Conservation (phyloP, 2,888 invertebrate species). For the Meganola albula region DNA sequence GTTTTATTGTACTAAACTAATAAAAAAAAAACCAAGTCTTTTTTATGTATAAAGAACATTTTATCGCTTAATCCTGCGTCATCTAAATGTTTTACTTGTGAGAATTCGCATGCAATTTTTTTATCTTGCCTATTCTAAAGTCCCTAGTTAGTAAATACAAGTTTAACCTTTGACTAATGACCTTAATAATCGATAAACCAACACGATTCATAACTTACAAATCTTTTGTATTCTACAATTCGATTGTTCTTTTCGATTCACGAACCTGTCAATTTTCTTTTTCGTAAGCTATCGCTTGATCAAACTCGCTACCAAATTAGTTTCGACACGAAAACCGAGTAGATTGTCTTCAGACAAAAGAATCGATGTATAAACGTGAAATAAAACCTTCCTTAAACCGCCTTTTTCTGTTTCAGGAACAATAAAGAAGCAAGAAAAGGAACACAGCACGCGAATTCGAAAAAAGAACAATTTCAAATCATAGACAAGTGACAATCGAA, state of each 20-base stretch:
- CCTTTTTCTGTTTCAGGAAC: constrained; percentile 69
- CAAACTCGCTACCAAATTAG: constrained; percentile 69
- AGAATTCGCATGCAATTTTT: neutral
- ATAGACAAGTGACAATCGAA: too few relatives aligned
- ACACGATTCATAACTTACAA: constrained; percentile 20
- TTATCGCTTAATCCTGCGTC: too few relatives aligned
- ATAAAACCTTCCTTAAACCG: constrained; percentile 60
- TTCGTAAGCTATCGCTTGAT: constrained; percentile 61
- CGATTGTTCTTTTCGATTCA: constrained; percentile 37
- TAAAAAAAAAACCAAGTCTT: constrained; percentile 29
- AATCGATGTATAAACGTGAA: too few relatives aligned
- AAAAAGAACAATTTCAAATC: constrained; percentile 57
- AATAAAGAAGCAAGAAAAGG: constrained; percentile 44
- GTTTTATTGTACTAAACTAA: constrained; percentile 46
- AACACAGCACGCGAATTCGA: constrained; percentile 34
- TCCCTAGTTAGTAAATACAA: too few relatives aligned
- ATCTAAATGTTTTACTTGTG: neutral
- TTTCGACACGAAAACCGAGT: constrained; percentile 71
- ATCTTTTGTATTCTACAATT: constrained; percentile 23
- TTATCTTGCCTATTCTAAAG: neutral
- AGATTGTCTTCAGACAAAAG: constrained; percentile 68
- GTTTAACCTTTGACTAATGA: constrained; percentile 19
- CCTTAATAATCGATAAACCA: constrained; percentile 15
- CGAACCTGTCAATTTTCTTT: constrained; percentile 60
- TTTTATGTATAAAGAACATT: constrained; percentile 10